These are phyloP conservation scores for Euplexia lucipara DNA, from an alignment of 2,888 invertebrate species.

Conservation along the genomic window DNA sequence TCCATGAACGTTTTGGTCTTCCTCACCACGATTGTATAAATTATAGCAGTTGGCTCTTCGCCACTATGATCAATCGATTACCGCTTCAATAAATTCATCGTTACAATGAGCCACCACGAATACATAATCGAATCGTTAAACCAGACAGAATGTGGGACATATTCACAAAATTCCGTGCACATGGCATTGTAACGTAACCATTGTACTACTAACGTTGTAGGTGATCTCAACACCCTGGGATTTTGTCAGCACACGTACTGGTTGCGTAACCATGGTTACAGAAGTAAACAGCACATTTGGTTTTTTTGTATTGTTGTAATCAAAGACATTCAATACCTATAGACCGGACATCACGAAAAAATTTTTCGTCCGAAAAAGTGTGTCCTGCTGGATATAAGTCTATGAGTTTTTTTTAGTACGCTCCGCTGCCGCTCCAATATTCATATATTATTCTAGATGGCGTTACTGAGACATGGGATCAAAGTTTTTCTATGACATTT, in stretches of 20 bases:
- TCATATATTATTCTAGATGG: too few relatives aligned
- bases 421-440: too few relatives aligned
- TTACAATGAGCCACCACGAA: constrained; percentile 20
- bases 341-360: too few relatives aligned
- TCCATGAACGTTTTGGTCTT: too few relatives aligned
- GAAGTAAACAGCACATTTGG: constrained; percentile 37
- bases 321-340: too few relatives aligned
- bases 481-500: too few relatives aligned
- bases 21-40: too few relatives aligned
- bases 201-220: constrained; percentile 48
- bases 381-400: too few relatives aligned
- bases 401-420: too few relatives aligned
- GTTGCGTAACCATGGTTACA: constrained; percentile 42
- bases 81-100: constrained; percentile 41
- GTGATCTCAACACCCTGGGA: constrained; percentile 52
- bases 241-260: constrained; percentile 39
- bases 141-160: constrained; percentile 46
- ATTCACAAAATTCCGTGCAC: constrained; percentile 47
- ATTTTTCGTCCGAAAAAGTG: too few relatives aligned
- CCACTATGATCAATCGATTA: constrained; percentile 36
- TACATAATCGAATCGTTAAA: constrained; percentile 40
- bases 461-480: too few relatives aligned
- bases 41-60: background rate
- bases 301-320: constrained; percentile 9
- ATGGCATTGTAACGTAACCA: constrained; percentile 45